Evolutionary conservation across 2,797 vertebrate species (phyloP), one percentile per base, ranked within the genome.

Genomic region (Erpetoichthys calabaricus): DNA sequence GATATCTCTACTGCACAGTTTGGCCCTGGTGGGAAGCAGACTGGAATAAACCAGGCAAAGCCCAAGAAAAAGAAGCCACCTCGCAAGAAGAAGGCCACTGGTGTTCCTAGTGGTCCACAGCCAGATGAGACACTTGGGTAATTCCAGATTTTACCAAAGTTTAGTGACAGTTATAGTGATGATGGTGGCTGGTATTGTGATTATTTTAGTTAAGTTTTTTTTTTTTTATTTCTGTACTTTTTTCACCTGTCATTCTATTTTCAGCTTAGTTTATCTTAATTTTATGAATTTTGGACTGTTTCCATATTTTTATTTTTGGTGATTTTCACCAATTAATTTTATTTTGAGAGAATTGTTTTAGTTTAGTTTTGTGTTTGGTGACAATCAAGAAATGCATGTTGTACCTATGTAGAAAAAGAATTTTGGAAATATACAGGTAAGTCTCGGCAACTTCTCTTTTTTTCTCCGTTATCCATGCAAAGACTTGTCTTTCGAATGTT

Each of bases 21-120:
- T 73, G 95, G 92, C 53, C 91, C 94, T 60, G 93, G 91, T 72
- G 95, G 80, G 75, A 99, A 99, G 70, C 94, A 94, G 65, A 94
- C 88, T 62, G 91, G 78, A 47, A 82, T 77, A 58, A 92, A 84
- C 68, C 76, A 80, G 70, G 85, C 81, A 67, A 97, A 98, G 80
- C 92, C 91, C 25, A 98, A 98, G 80, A 99, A 97, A 80, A 98
- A 99, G 83, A 99, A 98, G 69, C 92, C 92, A n/a, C 86, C 90
- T 59, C 80, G 94, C 64, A 97, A 97, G 78, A 98, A 99, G 82
- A 99, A 99, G 70, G 85, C 86, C 57, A 89, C 86, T 74, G 86
- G 86, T 51, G 79, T 78, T 55, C 81, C 76, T 10, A 5, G 41
- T 4, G 84, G 79, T 71, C 84, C 83, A 62, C 91, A 89, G 58